Evolutionary conservation across 2,113 vertebrate species (phyloP).

Genomic region (Etia nguti): DNA sequence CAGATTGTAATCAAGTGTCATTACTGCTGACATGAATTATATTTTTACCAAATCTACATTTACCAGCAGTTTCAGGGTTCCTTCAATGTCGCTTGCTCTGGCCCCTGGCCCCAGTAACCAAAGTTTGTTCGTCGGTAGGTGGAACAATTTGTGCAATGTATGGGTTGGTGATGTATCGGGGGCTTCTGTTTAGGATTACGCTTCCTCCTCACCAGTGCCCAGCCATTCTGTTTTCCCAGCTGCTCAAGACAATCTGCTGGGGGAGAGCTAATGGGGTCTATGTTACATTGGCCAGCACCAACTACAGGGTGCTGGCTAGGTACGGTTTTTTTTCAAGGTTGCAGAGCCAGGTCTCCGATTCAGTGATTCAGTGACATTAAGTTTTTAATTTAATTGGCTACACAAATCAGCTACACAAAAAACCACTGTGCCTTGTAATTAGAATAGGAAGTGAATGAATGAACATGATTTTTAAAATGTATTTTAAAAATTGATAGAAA

Average conservation of each 20-base stretch:
- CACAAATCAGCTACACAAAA: not conserved
- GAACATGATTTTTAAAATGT: not conserved
- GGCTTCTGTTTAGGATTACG: not conserved
- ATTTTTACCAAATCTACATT: not conserved
- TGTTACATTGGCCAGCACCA: not conserved
- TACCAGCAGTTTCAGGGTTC: not conserved
- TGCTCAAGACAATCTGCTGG: not conserved
- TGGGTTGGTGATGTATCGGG: not conserved
- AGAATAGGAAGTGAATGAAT: not conserved
- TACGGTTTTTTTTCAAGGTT: fast-evolving
- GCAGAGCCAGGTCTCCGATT: not conserved
- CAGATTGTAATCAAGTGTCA: not conserved
- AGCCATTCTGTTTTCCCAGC: not conserved
- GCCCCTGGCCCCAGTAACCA: too few relatives aligned
- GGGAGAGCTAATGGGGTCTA: not conserved
- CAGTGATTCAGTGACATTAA: not conserved
- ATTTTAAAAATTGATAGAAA: not conserved
- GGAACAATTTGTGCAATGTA: not conserved
- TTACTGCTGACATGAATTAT: not conserved
- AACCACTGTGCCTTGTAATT: not conserved
- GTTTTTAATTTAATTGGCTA: fast-evolving
- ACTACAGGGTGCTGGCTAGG: not conserved
- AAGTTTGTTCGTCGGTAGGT: too few relatives aligned
- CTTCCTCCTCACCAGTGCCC: not conserved
- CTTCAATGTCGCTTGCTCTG: not conserved